Evolutionary conservation across 2,888 invertebrate species (phyloP).

Genomic region (Cepaea hortensis): DNA sequence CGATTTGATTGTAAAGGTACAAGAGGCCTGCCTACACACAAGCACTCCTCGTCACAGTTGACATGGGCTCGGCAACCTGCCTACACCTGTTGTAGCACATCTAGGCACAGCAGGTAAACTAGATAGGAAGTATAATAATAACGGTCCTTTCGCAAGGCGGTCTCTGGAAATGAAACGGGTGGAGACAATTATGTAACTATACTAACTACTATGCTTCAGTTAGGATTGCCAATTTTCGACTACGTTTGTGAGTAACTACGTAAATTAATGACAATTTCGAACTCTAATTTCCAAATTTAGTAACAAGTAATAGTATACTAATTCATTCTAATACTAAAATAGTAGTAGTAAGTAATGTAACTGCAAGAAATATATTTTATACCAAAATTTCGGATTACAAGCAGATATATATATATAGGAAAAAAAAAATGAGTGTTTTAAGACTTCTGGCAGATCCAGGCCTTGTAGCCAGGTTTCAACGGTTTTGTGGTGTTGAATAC

Average conservation of each 20-base stretch:
- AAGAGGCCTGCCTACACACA: neutral
- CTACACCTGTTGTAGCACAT: no score
- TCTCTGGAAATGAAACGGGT: neutral
- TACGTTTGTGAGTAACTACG: no score
- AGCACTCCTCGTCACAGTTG: no score
- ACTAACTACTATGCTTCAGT: neutral
- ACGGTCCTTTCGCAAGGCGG: neutral
- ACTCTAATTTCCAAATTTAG: no score
- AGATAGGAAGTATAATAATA: no score
- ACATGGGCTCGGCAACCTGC: no score
- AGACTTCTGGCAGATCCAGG: slow-evolving; percentile 39
- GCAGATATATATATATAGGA: no score
- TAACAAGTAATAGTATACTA: no score
- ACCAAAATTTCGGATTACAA: no score
- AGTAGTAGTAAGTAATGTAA: neutral
- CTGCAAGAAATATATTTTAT: neutral
- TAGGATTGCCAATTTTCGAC: neutral
- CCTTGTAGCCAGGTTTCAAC: slow-evolving; percentile 47
- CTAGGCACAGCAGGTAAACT: no score
- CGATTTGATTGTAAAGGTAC: neutral
- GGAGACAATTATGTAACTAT: neutral
- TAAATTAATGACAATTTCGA: no score
- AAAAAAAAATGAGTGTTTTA: slow-evolving; percentile 18
- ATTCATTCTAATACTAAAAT: neutral
- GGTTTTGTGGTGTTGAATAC: slow-evolving; percentile 45